Conservation (phyloP, 64 coral and sea anemone species). For the Stylophora pistillata region DNA sequence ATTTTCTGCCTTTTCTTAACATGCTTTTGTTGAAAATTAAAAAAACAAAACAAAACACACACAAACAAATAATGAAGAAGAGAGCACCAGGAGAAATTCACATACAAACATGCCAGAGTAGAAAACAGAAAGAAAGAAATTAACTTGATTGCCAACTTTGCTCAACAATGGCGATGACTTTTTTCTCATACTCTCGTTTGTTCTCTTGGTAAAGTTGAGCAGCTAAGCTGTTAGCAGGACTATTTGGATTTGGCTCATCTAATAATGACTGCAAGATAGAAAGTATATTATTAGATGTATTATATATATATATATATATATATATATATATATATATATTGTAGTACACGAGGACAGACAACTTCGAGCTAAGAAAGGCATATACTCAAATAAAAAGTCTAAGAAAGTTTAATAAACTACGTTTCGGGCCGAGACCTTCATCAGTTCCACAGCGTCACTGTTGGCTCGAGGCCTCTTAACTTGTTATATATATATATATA, state of each 20-base stretch:
- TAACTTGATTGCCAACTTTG: conserved; percentile 84
- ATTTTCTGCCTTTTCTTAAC: background rate
- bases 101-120: background rate
- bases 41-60: background rate
- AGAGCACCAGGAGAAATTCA: background rate
- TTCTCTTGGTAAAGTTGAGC: conserved; percentile 99
- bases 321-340: too few relatives aligned
- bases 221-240: conserved; percentile 99
- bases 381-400: too few relatives aligned
- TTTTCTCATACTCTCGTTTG: conserved; percentile 98
- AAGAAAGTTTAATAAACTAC: too few relatives aligned
- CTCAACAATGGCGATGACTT: conserved; percentile 93
- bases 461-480: too few relatives aligned
- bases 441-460: too few relatives aligned
- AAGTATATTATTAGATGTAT: too few relatives aligned
- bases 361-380: too few relatives aligned
- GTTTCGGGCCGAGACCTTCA: too few relatives aligned
- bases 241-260: conserved; percentile 99
- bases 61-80: background rate
- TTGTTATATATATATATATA: background rate
- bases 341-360: too few relatives aligned
- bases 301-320: background rate
- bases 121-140: background rate
- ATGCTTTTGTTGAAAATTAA: background rate
- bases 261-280: conserved; percentile 80